phyloP scores from a whole-genome alignment of 2,797 vertebrate genomes.

The Semaprochilodus insignis region DNA sequence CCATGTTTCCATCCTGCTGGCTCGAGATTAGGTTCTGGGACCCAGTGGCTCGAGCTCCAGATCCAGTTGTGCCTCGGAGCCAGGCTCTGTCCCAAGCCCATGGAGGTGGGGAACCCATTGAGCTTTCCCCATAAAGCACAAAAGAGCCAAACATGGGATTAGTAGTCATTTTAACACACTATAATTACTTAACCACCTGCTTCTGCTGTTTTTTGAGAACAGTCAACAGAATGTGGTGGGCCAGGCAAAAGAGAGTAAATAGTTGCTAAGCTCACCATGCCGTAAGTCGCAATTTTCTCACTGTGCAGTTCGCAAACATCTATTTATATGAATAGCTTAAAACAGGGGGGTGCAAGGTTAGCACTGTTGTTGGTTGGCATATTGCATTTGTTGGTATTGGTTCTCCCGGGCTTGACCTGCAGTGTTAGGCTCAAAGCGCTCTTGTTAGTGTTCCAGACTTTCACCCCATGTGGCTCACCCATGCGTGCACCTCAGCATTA shows the following conservation, averaged over 20 bases:
- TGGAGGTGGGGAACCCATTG: neutral
- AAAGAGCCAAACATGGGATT: neutral
- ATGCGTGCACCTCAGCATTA: slow-evolving; percentile 30
- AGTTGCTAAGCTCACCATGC: neutral
- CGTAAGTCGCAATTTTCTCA: slow-evolving; percentile 10
- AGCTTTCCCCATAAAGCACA: slow-evolving; percentile 31
- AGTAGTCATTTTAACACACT: slow-evolving; percentile 7
- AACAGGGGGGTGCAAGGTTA: neutral
- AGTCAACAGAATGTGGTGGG: neutral
- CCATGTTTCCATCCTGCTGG: slow-evolving; percentile 48
- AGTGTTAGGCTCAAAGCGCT: neutral
- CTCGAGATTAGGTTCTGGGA: slow-evolving; percentile 61
- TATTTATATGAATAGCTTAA: neutral
- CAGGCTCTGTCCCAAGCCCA: slow-evolving; percentile 57
- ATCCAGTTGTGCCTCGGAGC: slow-evolving; percentile 66
- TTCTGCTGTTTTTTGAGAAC: slow-evolving; percentile 23
- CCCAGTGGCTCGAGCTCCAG: slow-evolving; percentile 46
- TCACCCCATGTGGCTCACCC: slow-evolving; percentile 34
- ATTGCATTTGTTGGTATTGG: neutral
- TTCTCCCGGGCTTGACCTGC: neutral
- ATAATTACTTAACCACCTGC: slow-evolving; percentile 34
- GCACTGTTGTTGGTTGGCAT: neutral
- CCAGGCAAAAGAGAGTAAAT: slow-evolving; percentile 5
- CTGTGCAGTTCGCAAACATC: neutral
- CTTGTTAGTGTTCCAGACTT: slow-evolving; percentile 33